Conservation (phyloP, 2,113 vertebrate species). For the Callipepla squamata region DNA sequence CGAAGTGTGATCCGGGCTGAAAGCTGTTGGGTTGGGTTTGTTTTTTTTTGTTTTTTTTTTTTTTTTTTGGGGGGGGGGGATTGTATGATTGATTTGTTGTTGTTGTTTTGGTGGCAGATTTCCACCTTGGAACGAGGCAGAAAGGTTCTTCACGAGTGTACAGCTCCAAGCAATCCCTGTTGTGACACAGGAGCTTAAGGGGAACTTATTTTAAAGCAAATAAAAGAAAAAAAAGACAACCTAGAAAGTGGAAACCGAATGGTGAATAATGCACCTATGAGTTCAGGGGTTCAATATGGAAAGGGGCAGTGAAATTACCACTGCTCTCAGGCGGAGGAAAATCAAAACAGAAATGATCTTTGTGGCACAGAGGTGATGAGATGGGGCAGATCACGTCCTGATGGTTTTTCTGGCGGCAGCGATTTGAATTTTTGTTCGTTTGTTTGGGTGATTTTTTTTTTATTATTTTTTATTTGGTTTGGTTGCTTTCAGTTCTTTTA, state of each 20-base stretch:
- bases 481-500: not conserved
- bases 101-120: not conserved
- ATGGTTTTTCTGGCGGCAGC: not conserved
- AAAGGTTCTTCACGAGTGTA: not conserved
- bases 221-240: no score
- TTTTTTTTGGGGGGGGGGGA: not conserved
- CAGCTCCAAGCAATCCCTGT: not conserved
- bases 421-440: not conserved
- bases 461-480: no score
- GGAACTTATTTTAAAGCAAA: not conserved
- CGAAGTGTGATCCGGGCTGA: not conserved
- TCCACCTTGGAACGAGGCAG: not conserved
- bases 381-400: not conserved
- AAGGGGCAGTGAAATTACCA: not conserved
- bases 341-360: not conserved
- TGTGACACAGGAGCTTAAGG: not conserved
- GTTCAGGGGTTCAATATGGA: not conserved
- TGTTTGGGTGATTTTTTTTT: not conserved
- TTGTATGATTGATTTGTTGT: not conserved
- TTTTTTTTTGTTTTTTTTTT: no score
- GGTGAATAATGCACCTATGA: not conserved
- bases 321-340: not conserved
- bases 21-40: not conserved
- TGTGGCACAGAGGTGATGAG: not conserved
- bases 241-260: not conserved